Evolutionary conservation across 92 coral and sea anemone species (phyloP).

Genomic region (Diadumene lineata): DNA sequence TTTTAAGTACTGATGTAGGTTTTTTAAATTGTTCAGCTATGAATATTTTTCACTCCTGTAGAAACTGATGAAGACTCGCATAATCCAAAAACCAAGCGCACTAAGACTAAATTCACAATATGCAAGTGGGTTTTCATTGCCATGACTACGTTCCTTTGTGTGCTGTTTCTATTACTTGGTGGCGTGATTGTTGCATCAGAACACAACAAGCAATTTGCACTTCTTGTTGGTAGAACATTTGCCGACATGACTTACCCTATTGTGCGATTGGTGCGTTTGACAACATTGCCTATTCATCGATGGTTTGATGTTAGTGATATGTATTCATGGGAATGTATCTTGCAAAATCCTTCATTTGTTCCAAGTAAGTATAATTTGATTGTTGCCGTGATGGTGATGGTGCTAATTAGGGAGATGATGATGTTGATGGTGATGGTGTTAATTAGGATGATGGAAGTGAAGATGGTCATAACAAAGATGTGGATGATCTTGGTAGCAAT

Average conservation of each 20-base stretch:
- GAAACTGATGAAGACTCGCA: too few relatives aligned
- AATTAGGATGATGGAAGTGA: too few relatives aligned
- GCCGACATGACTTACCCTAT: conserved; percentile 75
- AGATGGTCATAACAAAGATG: background rate
- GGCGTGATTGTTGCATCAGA: conserved; percentile 19
- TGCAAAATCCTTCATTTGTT: conserved; percentile 61
- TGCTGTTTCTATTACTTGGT: background rate
- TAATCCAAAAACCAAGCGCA: conserved; percentile 10
- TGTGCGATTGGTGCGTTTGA: conserved; percentile 42
- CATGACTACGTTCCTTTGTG: conserved; percentile 4
- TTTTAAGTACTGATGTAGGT: too few relatives aligned
- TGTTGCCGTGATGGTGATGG: too few relatives aligned
- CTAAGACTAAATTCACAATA: conserved; percentile 2
- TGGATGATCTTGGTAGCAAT: background rate
- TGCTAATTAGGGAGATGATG: too few relatives aligned
- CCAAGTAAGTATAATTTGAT: conserved; percentile 47
- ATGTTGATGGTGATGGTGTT: too few relatives aligned
- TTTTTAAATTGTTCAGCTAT: too few relatives aligned
- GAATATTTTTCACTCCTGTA: too few relatives aligned
- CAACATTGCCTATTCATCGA: conserved; percentile 63
- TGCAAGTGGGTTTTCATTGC: conserved; percentile 21
- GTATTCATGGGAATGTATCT: conserved; percentile 71
- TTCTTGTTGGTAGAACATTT: conserved; percentile 52
- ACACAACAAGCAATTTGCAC: conserved; percentile 34
- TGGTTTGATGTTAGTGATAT: conserved; percentile 46